Percentiles rank a stretch among this genome's conserved stretches.
Conservation (phyloP, 2,888 invertebrate genomes). For the Schizaphis graminum region DNA sequence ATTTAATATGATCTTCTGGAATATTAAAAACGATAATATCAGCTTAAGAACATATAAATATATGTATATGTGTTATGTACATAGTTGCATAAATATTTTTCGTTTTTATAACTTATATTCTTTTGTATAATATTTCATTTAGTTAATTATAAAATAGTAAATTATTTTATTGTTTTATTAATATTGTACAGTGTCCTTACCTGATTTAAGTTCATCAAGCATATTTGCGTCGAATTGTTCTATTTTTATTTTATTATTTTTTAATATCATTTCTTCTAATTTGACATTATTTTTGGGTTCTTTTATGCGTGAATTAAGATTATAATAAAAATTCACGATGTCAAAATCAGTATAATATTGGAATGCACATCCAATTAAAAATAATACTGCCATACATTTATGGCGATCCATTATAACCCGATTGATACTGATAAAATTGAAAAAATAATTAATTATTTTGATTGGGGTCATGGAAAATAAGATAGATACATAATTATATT, state of each 20-base stretch:
- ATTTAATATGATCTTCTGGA: neutral
- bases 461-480: neutral
- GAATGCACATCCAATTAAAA: too few relatives aligned
- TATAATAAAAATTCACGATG: too few relatives aligned
- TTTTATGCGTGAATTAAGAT: too few relatives aligned
- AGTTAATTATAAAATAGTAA: neutral
- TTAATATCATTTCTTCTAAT: too few relatives aligned
- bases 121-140: neutral
- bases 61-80: too few relatives aligned
- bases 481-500: neutral
- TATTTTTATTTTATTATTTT: too few relatives aligned
- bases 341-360: too few relatives aligned
- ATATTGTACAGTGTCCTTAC: neutral
- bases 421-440: neutral
- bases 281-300: too few relatives aligned
- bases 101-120: neutral
- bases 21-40: neutral
- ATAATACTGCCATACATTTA: too few relatives aligned
- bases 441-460: neutral
- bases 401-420: neutral
- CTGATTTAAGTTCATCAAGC: neutral
- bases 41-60: too few relatives aligned
- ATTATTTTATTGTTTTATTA: neutral
- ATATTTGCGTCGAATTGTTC: too few relatives aligned
- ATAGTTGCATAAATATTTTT: neutral